Conservation (phyloP, 2,113 vertebrate genomes). For the Oriolus oriolus region DNA sequence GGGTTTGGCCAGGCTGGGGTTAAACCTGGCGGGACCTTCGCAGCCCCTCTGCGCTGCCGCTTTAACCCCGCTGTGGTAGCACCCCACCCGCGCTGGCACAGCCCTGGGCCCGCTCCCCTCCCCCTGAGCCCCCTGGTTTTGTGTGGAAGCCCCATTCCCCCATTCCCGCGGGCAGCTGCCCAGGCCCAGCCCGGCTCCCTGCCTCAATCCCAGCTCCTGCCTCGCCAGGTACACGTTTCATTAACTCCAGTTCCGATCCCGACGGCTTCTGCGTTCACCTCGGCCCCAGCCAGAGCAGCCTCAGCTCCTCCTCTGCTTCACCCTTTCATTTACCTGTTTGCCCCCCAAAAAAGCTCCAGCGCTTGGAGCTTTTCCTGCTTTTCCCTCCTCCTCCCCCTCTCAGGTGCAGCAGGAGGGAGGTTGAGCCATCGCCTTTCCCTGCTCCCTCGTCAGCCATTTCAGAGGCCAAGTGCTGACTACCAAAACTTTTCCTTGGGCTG, state of each 20-base stretch:
- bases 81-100: neutral
- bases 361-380: neutral
- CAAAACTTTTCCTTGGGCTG: neutral
- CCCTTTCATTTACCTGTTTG: neutral
- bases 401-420: neutral
- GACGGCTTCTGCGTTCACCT: accelerated
- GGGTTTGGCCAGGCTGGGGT: neutral
- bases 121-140: accelerated
- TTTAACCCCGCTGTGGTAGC: neutral
- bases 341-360: accelerated
- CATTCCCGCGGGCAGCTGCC: neutral
- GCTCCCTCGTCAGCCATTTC: neutral
- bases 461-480: neutral
- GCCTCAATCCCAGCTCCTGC: neutral
- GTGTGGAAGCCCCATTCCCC: accelerated
- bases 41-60: neutral
- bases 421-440: neutral
- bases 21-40: neutral
- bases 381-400: neutral
- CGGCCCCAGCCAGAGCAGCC: neutral
- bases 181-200: neutral
- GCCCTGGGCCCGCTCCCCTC: neutral
- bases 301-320: neutral
- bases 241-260: accelerated
- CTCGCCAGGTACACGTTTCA: neutral